These are phyloP conservation scores for Gallinago nigripennis DNA, from an alignment of 2,797 vertebrate genomes.

Conservation along the genomic window DNA sequence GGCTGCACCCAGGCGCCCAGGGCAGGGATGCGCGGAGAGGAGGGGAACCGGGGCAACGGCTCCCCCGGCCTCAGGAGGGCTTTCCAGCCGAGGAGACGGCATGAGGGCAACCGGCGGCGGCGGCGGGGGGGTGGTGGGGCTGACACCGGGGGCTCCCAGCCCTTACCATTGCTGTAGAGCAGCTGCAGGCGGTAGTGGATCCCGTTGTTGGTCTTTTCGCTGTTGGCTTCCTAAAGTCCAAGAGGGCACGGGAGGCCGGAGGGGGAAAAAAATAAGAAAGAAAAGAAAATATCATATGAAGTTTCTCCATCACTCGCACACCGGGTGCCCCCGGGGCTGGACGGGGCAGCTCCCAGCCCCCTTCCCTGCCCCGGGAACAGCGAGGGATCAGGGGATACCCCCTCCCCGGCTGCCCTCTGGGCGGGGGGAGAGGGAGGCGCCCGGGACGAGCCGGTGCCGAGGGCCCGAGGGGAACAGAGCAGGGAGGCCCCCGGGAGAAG, in stretches of 20 bases:
- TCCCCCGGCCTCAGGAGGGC: neutral
- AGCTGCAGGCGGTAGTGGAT: conserved; percentile 98
- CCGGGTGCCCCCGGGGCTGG: neutral
- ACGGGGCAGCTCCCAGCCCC: neutral
- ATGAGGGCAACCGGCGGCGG: neutral
- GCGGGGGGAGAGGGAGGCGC: neutral
- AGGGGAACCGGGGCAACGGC: neutral
- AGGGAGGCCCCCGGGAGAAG: neutral
- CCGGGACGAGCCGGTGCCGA: neutral
- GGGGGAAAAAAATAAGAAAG: neutral
- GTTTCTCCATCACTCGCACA: neutral
- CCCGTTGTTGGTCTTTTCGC: conserved; percentile 98
- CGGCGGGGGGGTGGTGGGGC: neutral
- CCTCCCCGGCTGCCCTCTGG: neutral
- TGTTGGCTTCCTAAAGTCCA: conserved; percentile 89
- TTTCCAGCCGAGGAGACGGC: neutral
- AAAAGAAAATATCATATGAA: neutral
- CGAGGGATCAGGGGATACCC: neutral
- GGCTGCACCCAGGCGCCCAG: neutral
- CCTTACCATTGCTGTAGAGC: conserved; percentile 96
- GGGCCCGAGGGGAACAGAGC: neutral
- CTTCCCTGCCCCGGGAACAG: neutral
- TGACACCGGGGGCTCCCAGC: neutral
- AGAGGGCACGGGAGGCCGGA: conserved; percentile 4
- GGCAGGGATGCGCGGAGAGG: neutral